Evolutionary conservation across 2,113 vertebrate genomes (phyloP), one percentile per base, ranked within the genome.

Genomic region (Lamprotornis superbus): DNA sequence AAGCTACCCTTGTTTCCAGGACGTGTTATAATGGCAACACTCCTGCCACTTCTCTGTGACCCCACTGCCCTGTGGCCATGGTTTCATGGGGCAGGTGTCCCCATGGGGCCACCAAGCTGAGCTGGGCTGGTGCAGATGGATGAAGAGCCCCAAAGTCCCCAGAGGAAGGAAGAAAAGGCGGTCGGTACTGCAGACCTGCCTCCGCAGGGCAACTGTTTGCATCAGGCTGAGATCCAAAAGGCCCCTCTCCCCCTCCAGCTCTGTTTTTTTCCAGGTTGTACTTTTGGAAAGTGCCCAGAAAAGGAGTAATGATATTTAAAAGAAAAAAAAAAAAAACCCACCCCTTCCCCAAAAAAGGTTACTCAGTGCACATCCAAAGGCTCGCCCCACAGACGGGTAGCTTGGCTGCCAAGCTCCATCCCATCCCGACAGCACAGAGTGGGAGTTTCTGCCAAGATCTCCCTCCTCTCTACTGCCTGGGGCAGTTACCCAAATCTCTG

Each of bases 401-500:
- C 73, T 90, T 3, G 9, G 82, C 95, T 91, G 96, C 95, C 89
- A 92, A 95, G 83, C 86, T 92, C 87, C 80, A 83, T 93, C 96
- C 89, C 96, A 42, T 94, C 92, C 86, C 91, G 3, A 91, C 83
- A 94, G 93, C 23, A 0, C 37, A 12, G 94, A 94, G 95, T 74
- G 39, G 87, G 94, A 91, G 69, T 84, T 74, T 83, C 87, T 97
- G 96, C 97, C 97, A 96, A 97, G 90, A 90, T 94, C 84, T 95
- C 84, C 87, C 90, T 95, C 97, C 84, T 82, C 69, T 93, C 97
- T 95, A 83, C 93, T 89, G 97, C 98, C 97, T 89, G 96, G 96
- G 96, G 97, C 97, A 97, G 95, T 95, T 97, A 95, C 96, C 95
- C 96, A 89, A 97, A 96, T 89, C 97, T 98, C 97, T 1, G 1